Base-by-base conservation (phyloP, 1,140 invertebrate species). In the Sogatella furcifera region DNA sequence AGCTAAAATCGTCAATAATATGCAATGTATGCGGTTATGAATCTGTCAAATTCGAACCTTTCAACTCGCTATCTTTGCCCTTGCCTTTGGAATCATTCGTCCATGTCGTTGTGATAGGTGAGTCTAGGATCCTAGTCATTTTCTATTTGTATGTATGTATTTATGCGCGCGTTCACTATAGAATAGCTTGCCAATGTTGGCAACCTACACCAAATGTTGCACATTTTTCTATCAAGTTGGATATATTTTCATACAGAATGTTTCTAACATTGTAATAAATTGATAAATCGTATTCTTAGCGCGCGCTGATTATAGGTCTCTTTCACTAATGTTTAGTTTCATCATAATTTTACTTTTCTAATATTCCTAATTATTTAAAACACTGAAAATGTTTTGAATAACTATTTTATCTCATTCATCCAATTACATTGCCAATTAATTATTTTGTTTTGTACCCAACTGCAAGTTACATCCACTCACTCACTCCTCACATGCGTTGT, bases 11-110 rank as follows among this genome's bases (percentile, higher is more conserved):
- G 3, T 85, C 87, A 72, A 84, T 88, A 31, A 84, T 80, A 46
- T 94, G 91, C 74, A 79, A 84, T 66, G 81, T 82, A 9, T 95
- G 91, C 74, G 81, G 82, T 14, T 83, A 84, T 66, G 83, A 88
- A 67, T 90, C 88, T 61, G 89, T 92, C 31, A 80, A 89, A 28
- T 95, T 94, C 74, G 91, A 94, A 76, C 85, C 90, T 2, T 94
- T 92, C 76, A 92, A 88, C 70, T 84, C 90, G 74, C 78, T 94
- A 17, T 91, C 89, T 66, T 74, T 95, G 64, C 90, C 90, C 52
- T 75, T 94, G 62, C 90, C 91, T 4, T 85, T 92, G 73, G 88
- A 91, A 72, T 84, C 64, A 52, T 85, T 79, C 65, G 78, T 84
- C 21, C 81, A 88, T 64, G 75, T 86, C 64, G 87, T 91, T 74